A percentile compares a stretch with the other conserved stretches of the same genome.
Evolutionary conservation across 2,888 invertebrate genomes (phyloP).

Genomic region (Tetranychus truncatus): DNA sequence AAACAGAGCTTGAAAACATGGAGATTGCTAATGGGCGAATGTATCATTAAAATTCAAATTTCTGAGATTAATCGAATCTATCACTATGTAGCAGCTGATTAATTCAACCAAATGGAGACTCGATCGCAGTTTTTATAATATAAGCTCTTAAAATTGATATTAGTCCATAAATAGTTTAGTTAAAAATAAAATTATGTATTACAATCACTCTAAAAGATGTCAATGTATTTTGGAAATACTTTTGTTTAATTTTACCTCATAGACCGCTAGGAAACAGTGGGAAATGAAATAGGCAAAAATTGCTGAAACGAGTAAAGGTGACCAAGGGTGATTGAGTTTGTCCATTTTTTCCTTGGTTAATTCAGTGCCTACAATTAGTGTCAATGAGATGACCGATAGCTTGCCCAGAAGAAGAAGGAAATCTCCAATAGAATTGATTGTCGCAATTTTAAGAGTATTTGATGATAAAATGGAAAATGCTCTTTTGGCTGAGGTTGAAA

Average conservation of each 20-base stretch:
- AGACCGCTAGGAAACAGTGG: slow-evolving; percentile 75
- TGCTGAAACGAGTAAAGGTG: slow-evolving; percentile 57
- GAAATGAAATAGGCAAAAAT: slow-evolving; percentile 77
- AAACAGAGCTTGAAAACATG: neutral
- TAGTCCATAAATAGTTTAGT: too few species aligned
- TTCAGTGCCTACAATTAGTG: slow-evolving; percentile 57
- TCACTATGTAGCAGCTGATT: too few species aligned
- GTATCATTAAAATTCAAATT: too few species aligned
- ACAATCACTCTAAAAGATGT: neutral
- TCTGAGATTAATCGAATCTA: too few species aligned
- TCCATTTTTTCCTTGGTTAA: slow-evolving; percentile 48
- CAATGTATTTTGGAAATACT: slow-evolving; percentile 26
- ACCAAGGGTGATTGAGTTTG: slow-evolving; percentile 60
- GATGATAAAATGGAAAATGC: slow-evolving; percentile 43
- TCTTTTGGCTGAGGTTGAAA: slow-evolving; percentile 23
- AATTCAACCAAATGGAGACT: too few species aligned
- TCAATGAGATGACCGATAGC: slow-evolving; percentile 58
- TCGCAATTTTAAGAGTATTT: slow-evolving; percentile 68
- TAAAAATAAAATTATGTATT: too few species aligned
- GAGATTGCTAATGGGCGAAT: neutral
- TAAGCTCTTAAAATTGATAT: too few species aligned
- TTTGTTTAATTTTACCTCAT: slow-evolving; percentile 51
- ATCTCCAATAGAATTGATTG: slow-evolving; percentile 78
- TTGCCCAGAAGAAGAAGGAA: slow-evolving; percentile 73
- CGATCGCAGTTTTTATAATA: too few species aligned